Base-by-base conservation (phyloP, 2,113 vertebrate genomes). In the Spea bombifrons region DNA sequence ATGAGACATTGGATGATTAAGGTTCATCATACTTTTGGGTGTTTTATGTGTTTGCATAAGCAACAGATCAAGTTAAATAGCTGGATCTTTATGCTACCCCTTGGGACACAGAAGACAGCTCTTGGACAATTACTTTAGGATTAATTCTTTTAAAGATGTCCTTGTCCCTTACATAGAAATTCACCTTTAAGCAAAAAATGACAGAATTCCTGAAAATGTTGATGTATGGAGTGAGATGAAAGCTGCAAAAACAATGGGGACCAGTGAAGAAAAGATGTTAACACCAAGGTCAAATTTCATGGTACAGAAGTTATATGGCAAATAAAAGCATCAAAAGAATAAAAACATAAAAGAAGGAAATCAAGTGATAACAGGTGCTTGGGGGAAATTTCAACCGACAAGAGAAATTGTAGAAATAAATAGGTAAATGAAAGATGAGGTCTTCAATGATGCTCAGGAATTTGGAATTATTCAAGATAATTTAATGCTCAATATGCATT, bases 271-370 rank as follows among this genome's bases (percentile, higher is more conserved):
- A 17, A 82, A 84, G 70, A 71, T 84, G 81, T 81, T 86, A 85
- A 85, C 81, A 84, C 86, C 83, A 87, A 67, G 76, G 80, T 68
- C 75, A 81, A 66, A 85, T 79, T 85, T 82, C 78, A 65, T 72
- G 82, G 82, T 83, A 77, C 49, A 68, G 53, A 85, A 84, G 83
- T 85, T 86, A 59, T 12, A 59, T 59, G 15, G 15, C 15, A 59
- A 59, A 9, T 83, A 80, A 86, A 84, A 85, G 81, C 83, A 50
- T 83, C 84, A 77, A 87, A 88, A 87, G 76, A 78, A 10, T 66
- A 84, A 86, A 84, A 86, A 75, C 59, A 84, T 81, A 88, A 82
- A 86, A 83, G 77, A 83, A 82, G 86, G 87, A 89, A 30, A 84
- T 83, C 70, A 87, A 86, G 84, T 88, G 76, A 84, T 84, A 43